These are phyloP conservation scores for Oenanthe oenanthe DNA, from an alignment of 2,113 vertebrate genomes.

Conservation along the genomic window DNA sequence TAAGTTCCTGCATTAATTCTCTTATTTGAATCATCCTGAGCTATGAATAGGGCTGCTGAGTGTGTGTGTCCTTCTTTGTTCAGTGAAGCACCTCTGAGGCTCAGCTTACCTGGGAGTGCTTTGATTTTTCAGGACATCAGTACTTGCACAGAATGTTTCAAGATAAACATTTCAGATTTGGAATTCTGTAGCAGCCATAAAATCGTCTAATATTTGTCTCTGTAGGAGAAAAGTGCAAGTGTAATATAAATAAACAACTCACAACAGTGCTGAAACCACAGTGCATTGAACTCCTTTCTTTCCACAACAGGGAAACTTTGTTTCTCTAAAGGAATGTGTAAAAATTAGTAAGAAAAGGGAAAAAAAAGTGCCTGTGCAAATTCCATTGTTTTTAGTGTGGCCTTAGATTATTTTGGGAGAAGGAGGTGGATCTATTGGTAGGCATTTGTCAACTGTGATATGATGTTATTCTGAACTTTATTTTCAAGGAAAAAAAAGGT, in stretches of 20 bases:
- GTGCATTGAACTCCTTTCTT: neutral
- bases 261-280: neutral
- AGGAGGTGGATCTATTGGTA: neutral
- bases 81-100: neutral
- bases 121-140: neutral
- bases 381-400: neutral
- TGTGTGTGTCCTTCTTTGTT: neutral
- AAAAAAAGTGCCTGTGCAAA: fast-evolving
- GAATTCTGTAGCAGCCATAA: neutral
- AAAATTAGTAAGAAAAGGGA: neutral
- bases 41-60: neutral
- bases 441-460: neutral
- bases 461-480: neutral
- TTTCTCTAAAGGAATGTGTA: neutral
- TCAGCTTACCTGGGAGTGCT: neutral
- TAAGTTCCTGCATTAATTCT: neutral
- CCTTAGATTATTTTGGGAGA: neutral
- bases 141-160: neutral
- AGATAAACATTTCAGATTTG: neutral
- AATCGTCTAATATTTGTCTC: neutral
- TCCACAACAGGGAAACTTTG: neutral
- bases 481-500: neutral
- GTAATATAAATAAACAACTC: neutral
- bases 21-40: neutral
- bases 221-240: neutral